Evolutionary conservation across 2,888 invertebrate genomes (phyloP).

Genomic region (Anaspis maculata): DNA sequence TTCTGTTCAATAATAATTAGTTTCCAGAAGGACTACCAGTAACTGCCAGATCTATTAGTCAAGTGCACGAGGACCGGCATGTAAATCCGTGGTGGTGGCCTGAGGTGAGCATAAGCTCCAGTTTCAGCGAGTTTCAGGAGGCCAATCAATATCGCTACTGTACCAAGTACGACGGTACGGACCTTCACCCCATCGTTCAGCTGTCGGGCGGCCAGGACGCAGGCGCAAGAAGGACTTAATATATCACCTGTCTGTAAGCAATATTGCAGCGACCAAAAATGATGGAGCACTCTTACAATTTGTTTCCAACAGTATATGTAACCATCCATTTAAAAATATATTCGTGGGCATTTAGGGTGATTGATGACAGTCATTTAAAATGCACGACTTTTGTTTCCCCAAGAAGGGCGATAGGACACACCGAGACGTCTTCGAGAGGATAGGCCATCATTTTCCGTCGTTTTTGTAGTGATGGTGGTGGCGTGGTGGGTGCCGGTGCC

Average conservation of each 20-base stretch:
- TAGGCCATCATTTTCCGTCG: conserved; percentile 19
- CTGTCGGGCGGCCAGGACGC: too few relatives aligned
- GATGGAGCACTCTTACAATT: conserved; percentile 26
- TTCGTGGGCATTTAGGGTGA: conserved; percentile 25
- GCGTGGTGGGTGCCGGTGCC: conserved; percentile 11
- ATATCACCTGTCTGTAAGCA: conserved; percentile 28
- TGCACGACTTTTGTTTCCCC: conserved; percentile 28
- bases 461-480: too few relatives aligned
- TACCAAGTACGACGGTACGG: conserved; percentile 17
- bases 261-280: conserved; percentile 25
- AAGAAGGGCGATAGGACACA: too few relatives aligned
- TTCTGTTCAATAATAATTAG: background rate
- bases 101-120: conserved; percentile 11
- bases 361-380: conserved; percentile 27
- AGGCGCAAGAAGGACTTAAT: conserved; percentile 19
- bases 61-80: conserved; percentile 5
- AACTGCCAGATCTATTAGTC: conserved; percentile 8
- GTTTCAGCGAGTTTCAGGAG: conserved; percentile 15
- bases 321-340: conserved; percentile 25
- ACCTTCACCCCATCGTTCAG: too few relatives aligned
- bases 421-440: conserved; percentile 12
- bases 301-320: conserved; percentile 25
- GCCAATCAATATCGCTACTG: conserved; percentile 24
- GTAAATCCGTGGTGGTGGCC: conserved; percentile 11
- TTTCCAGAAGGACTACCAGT: conserved; percentile 1